Base-by-base conservation (phyloP, 2,113 vertebrate genomes). In the Aptenodytes patagonicus region DNA sequence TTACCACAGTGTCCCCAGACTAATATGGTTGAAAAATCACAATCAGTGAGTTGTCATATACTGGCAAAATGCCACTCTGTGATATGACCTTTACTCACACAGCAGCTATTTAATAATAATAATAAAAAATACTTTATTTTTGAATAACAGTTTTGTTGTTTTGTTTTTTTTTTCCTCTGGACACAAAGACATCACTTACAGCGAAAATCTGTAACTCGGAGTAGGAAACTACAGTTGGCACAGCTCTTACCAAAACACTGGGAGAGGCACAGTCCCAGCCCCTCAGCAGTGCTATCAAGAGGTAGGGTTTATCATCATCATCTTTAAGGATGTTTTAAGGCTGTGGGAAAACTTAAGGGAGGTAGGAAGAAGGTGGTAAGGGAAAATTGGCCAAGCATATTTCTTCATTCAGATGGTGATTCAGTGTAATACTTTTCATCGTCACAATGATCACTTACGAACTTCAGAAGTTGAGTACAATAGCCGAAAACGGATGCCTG, bases 21-120 rank as follows among this genome's bases (percentile, higher is more conserved):
- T 98, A 98, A 98, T 96, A 92, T 86, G 97, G 98, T 96, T 98
- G 98, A 98, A 98, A 98, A 98, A 98, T 97, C 66, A 55, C 97
- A 98, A 98, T 98, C 98, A 98, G 88, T 51, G 97, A 97, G 81
- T 96, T 97, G 97, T 96, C 96, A 96, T 87, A 97, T 71, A 87
- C 93, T 98, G 98, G 97, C 97, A 98, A 97, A 98, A 98, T 98
- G 98, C 98, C 97, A 98, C 94, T 97, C 93, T 96, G 79, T 83
- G 87, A 92, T 96, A 90, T 98, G 98, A 98, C 97, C 97, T 98
- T 98, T 98, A 91, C 97, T 95, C 96, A 89, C 91, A 78, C 11
- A 70, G 82, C 83, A 97, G 93, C 95, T 91, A 96, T 93, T 97
- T 97, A 97, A 94, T 95, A 77, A 93, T 92, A 95, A 95, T 49